A percentile compares a stretch with the other conserved stretches of the same genome.
phyloP scores from a whole-genome alignment of 2,888 invertebrate genomes.

The Horisme vitalbata region DNA sequence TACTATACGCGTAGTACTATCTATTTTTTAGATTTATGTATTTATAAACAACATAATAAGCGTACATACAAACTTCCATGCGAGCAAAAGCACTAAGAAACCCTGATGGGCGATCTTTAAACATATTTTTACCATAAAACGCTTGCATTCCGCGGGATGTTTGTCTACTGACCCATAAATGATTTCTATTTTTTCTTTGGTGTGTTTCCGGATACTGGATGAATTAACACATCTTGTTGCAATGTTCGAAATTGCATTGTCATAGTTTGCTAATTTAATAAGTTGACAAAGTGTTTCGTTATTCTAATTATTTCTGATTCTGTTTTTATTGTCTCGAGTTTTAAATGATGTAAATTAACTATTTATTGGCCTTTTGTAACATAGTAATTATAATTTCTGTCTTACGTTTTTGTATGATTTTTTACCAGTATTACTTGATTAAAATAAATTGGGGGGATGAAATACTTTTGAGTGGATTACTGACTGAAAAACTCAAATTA shows the following conservation, averaged over 20 bases:
- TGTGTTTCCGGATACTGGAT: constrained; percentile 46
- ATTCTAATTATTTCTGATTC: neutral
- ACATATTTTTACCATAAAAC: neutral
- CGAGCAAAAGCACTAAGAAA: no score
- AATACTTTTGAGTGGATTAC: no score
- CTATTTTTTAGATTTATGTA: constrained; percentile 47
- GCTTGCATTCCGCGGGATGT: neutral
- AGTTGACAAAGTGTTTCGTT: constrained; percentile 3
- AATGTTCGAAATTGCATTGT: constrained; percentile 26
- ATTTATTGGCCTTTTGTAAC: constrained; percentile 21
- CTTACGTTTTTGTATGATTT: constrained; percentile 31
- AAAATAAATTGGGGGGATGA: no score
- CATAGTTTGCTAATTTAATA: constrained; percentile 13
- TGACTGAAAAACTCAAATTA: no score
- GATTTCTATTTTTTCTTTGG: constrained; percentile 64
- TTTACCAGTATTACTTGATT: constrained; percentile 62
- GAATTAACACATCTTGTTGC: constrained; percentile 18
- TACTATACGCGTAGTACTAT: constrained; percentile 40
- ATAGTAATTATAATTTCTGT: constrained; percentile 6
- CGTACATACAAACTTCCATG: constrained; percentile 8
- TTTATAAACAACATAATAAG: constrained; percentile 52
- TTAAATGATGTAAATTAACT: constrained; percentile 13
- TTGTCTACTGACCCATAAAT: neutral
- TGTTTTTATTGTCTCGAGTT: constrained; percentile 26
- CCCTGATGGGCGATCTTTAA: no score